Percentiles rank a stretch among this genome's conserved stretches.
Evolutionary conservation across 2,797 vertebrate genomes (phyloP).

Genomic region (Eulemur coronatus): DNA sequence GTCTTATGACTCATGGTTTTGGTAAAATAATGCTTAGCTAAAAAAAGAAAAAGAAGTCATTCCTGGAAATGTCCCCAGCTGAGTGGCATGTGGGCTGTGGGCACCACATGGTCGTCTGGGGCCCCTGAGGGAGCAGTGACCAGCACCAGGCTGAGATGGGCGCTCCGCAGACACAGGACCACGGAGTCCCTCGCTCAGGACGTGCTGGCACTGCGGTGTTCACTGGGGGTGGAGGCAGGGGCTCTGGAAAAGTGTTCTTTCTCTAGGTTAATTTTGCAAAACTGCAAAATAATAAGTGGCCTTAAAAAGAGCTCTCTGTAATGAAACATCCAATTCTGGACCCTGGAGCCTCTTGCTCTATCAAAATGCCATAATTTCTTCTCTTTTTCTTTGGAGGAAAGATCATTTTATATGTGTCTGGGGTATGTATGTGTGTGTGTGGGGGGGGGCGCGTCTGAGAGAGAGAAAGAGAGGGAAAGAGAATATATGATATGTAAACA

Average conservation of each 20-base stretch:
- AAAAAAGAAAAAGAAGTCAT: background rate
- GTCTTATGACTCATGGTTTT: background rate
- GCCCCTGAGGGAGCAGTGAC: accelerated
- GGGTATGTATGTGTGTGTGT: background rate
- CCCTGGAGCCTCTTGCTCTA: background rate
- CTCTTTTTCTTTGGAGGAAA: background rate
- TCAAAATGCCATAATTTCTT: background rate
- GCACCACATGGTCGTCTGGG: background rate
- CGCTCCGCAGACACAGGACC: accelerated
- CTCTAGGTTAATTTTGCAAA: background rate
- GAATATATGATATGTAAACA: background rate
- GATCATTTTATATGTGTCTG: background rate
- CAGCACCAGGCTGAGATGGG: accelerated
- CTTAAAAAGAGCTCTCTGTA: background rate
- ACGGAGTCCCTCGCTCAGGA: accelerated
- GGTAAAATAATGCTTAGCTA: background rate
- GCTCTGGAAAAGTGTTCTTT: background rate
- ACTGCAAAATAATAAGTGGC: background rate
- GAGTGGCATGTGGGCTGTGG: background rate
- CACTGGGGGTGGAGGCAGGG: background rate
- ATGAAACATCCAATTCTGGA: background rate
- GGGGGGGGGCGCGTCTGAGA: too few relatives aligned
- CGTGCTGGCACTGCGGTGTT: accelerated
- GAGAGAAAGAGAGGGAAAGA: background rate
- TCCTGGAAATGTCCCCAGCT: background rate